Evolutionary conservation across 2,113 vertebrate genomes (phyloP), one percentile per base, ranked within the genome.

Genomic region (Uria aalge): DNA sequence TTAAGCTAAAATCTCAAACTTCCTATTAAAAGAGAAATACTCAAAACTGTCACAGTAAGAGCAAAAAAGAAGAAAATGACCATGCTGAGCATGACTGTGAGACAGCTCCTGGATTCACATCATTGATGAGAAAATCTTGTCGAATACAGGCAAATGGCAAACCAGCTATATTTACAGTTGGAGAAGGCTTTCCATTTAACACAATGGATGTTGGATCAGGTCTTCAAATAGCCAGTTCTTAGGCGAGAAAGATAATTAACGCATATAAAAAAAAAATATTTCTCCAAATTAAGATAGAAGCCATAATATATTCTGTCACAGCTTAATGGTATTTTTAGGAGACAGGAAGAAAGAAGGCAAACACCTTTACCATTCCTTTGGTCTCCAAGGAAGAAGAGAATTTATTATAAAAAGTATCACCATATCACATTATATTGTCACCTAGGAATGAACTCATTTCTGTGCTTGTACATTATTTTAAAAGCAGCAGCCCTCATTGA

Each of bases 1-100:
- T 85, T 52, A 91, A 88, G 56, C 47, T 36, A 88, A 88, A 90
- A 92, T 57, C 21, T 72, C 59, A 74, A 22, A 27, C 17, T 90
- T 96, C 73, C 47, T 95, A 90, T 82, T 96, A 85, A 94, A 91
- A 55, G 56, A 43, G 29, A 78, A 20, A 63, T 52, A n/a, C 34
- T 75, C 20, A 40, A 62, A 96, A 47, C 27, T 62, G 53, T 73
- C 55, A 76, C 11, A 79, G 27, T 43, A 50, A 53, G 27, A 85
- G 21, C 2, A 57, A 89, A 90, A 62, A n/a, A 41, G 24, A 74
- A 59, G 15, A 77, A 89, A 86, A 30, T 32, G 38, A 41, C 24
- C 26, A 9, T 20, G 5, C 6, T 66, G 41, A 87, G 5, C 30
- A 75, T 34, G 67, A 68, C 53, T 34, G 29, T 30, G 40, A 92